These are phyloP conservation scores for Luidia sarsii DNA, from an alignment of 53 echinoderm and acorn worm species.

Conservation along the genomic window DNA sequence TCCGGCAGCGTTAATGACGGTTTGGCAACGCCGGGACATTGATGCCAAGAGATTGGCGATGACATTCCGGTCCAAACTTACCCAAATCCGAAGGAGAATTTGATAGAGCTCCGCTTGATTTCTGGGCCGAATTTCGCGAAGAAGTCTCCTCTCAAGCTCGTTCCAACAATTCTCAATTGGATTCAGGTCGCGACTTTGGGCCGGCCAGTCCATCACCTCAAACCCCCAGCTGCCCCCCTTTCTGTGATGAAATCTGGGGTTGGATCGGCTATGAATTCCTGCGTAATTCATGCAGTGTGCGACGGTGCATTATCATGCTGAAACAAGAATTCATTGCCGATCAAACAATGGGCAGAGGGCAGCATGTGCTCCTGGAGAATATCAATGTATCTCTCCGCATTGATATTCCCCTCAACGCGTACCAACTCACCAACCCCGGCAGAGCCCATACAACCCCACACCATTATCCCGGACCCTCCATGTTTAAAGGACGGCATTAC, in stretches of 20 bases:
- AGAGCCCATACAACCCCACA: constrained; percentile 41
- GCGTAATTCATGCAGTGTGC: constrained; percentile 26
- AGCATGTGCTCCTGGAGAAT: constrained; percentile 14
- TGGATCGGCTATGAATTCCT: constrained; percentile 22
- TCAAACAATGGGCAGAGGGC: constrained; percentile 39
- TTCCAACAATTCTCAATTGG: constrained; percentile 45
- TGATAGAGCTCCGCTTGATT: not conserved
- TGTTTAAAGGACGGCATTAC: not conserved
- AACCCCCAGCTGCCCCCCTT: constrained; percentile 9
- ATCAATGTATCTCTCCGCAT: not conserved
- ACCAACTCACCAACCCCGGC: constrained; percentile 29
- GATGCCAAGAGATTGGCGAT: not conserved
- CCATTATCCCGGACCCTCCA: constrained; percentile 18
- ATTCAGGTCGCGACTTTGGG: constrained; percentile 4
- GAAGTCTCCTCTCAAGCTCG: not conserved
- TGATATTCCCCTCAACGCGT: constrained; percentile 17
- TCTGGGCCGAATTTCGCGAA: not conserved
- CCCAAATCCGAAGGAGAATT: constrained; percentile 5
- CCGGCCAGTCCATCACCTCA: not conserved
- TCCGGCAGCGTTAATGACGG: constrained; percentile 6
- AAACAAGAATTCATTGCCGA: constrained; percentile 24
- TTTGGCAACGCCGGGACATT: not conserved
- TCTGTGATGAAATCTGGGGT: constrained; percentile 28
- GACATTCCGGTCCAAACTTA: not conserved
- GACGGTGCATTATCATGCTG: constrained; percentile 52